A percentile compares a stretch with the other conserved stretches of the same genome.
These are phyloP conservation scores for Telmatochromis sp. DNA, from an alignment of 2,113 vertebrate genomes.

Conservation along the genomic window DNA sequence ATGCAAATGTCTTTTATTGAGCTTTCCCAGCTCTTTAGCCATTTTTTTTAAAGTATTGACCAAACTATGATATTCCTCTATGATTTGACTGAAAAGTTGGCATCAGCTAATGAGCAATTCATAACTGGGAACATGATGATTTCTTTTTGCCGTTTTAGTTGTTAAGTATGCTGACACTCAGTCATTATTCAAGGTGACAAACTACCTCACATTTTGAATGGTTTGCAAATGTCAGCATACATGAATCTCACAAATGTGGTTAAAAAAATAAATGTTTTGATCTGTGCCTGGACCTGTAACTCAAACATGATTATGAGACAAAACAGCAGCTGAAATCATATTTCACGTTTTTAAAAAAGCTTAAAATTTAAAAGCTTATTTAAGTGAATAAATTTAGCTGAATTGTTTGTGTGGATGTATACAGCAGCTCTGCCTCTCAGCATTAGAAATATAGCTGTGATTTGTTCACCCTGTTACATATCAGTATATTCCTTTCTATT, in stretches of 20 bases:
- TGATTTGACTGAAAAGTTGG: background rate
- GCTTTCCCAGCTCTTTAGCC: background rate
- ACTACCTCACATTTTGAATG: background rate
- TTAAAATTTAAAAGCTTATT: background rate
- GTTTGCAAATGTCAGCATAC: background rate
- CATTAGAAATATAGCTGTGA: background rate
- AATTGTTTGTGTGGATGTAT: background rate
- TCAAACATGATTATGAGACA: background rate
- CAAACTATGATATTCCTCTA: background rate
- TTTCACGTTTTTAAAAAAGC: background rate
- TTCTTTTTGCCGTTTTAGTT: background rate
- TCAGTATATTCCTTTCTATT: background rate
- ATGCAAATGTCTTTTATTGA: background rate
- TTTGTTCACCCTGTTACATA: background rate
- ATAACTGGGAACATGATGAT: background rate
- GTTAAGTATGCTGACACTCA: background rate
- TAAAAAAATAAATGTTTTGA: background rate
- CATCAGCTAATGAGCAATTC: background rate
- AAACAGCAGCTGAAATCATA: background rate
- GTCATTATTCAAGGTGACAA: background rate
- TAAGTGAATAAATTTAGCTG: background rate
- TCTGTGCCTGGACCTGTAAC: background rate
- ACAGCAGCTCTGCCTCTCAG: background rate
- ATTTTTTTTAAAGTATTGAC: background rate
- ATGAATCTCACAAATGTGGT: background rate